Conservation (phyloP, 2,888 invertebrate genomes). For the Mesoligia furuncula region DNA sequence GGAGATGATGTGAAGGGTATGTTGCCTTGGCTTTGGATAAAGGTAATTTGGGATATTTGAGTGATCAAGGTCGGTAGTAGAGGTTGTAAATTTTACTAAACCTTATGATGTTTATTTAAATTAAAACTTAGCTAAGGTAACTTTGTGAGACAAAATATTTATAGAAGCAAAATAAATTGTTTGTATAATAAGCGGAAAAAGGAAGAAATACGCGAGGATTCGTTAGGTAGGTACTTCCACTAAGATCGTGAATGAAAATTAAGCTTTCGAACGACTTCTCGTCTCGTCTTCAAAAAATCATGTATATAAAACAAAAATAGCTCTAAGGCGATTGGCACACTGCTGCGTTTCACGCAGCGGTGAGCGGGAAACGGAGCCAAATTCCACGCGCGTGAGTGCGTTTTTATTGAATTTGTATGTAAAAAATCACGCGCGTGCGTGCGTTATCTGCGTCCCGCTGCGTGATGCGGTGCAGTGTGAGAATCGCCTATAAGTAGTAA, state of each 20-base stretch:
- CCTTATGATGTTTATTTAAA: neutral
- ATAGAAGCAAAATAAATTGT: neutral
- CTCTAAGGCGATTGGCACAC: too few species aligned
- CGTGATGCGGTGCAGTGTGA: too few species aligned
- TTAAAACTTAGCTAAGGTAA: neutral
- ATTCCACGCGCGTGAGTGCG: too few species aligned
- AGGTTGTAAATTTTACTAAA: neutral
- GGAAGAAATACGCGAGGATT: neutral
- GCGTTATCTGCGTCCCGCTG: too few species aligned
- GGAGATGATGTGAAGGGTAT: neutral
- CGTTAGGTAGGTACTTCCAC: neutral
- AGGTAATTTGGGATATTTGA: neutral
- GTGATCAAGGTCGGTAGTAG: conserved; percentile 2
- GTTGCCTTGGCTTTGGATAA: conserved; percentile 12
- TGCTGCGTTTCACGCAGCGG: too few species aligned
- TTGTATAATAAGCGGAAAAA: neutral
- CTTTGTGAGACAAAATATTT: neutral
- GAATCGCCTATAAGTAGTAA: too few species aligned
- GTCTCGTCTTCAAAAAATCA: neutral
- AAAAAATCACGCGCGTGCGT: too few species aligned
- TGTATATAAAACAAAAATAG: neutral
- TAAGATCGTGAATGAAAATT: neutral
- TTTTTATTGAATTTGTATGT: too few species aligned
- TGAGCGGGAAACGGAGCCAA: too few species aligned
- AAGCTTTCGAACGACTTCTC: neutral